These are phyloP conservation scores for Glaucopsyche alexis DNA, from an alignment of 2,888 invertebrate species.

Conservation along the genomic window DNA sequence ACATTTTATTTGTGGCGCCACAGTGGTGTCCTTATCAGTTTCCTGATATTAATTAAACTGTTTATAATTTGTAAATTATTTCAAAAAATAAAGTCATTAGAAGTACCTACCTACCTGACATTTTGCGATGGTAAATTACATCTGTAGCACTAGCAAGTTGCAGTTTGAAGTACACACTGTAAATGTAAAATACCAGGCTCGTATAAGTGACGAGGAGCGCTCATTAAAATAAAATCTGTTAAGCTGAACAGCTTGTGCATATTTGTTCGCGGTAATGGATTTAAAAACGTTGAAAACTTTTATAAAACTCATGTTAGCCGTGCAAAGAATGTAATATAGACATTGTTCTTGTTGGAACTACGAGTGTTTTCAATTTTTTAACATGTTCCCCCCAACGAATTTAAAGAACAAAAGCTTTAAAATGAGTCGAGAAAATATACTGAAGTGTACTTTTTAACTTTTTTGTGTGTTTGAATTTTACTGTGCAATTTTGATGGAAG, in stretches of 20 bases:
- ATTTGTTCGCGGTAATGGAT: slow-evolving; percentile 25
- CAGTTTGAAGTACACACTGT: slow-evolving; percentile 22
- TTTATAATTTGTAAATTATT: too few relatives aligned
- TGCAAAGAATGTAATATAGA: slow-evolving; percentile 33
- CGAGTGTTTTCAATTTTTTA: slow-evolving; percentile 7
- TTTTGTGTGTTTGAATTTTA: background rate
- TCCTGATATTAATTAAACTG: too few relatives aligned
- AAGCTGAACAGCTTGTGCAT: slow-evolving; percentile 14
- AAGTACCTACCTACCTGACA: background rate
- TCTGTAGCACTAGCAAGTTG: background rate
- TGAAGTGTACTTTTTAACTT: background rate
- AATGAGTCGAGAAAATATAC: slow-evolving; percentile 15
- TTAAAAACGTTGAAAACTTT: slow-evolving; percentile 15
- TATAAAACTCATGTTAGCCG: slow-evolving; percentile 22
- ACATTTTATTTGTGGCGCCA: too few relatives aligned
- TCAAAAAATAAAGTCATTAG: background rate
- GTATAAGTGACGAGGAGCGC: slow-evolving; percentile 16
- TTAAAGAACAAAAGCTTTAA: background rate
- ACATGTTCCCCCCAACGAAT: background rate
- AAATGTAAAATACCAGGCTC: slow-evolving; percentile 19
- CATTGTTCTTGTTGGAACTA: slow-evolving; percentile 18
- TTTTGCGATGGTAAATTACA: background rate
- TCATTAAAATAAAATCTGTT: slow-evolving; percentile 25
- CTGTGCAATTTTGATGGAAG: background rate
- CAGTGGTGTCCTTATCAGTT: too few relatives aligned